Evolutionary conservation across 1,140 invertebrate genomes (phyloP).

Genomic region (Homarus americanus): DNA sequence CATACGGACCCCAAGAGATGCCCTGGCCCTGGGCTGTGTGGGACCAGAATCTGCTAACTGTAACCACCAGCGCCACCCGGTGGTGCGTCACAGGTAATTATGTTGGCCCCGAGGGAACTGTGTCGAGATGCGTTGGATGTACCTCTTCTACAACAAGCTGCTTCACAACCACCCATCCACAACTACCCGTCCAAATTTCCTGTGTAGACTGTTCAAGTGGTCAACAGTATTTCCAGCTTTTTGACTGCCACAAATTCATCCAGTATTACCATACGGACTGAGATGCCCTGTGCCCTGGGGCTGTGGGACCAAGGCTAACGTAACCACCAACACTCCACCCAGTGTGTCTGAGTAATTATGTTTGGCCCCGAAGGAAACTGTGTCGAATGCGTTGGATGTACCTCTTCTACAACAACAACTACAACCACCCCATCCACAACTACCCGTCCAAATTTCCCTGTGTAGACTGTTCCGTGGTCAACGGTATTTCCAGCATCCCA

Average conservation of each 20-base stretch:
- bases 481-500: conserved; percentile 26
- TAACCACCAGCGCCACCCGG: too few relatives aligned
- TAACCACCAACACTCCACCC: too few relatives aligned
- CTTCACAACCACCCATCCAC: background rate
- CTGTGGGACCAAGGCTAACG: background rate
- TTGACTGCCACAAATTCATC: background rate
- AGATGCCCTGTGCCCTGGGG: background rate
- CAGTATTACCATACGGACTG: background rate
- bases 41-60: background rate
- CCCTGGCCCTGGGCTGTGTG: background rate
- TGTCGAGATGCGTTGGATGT: background rate
- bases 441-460: background rate
- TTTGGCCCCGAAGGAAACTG: background rate
- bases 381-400: too few relatives aligned
- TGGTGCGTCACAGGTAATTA: background rate
- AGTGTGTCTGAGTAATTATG: background rate
- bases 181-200: too few relatives aligned
- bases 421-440: background rate
- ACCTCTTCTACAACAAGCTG: background rate
- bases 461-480: conserved; percentile 34
- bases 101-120: background rate
- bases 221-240: background rate
- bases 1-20: background rate
- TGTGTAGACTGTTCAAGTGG: too few relatives aligned
- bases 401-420: too few relatives aligned